Percentiles rank a stretch among this genome's conserved stretches.
Evolutionary conservation across 2,888 invertebrate genomes (phyloP).

Genomic region (Meteorus cinctellus): DNA sequence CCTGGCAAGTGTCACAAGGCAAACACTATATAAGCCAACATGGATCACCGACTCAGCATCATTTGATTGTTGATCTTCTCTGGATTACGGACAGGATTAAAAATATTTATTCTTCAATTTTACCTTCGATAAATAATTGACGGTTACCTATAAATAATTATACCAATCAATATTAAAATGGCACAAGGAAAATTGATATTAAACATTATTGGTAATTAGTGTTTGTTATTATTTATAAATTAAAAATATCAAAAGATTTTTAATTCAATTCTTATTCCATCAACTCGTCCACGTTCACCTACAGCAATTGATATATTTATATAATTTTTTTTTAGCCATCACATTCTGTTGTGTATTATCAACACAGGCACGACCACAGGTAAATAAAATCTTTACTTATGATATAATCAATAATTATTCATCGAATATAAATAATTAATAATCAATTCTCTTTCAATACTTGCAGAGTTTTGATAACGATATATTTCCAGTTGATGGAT

Average conservation of each 20-base stretch:
- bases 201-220: constrained; percentile 4
- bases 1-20: constrained; percentile 20
- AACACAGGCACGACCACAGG: constrained; percentile 33
- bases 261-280: background rate
- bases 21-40: constrained; percentile 48
- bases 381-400: constrained; percentile 10
- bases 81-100: constrained; percentile 22
- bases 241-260: background rate
- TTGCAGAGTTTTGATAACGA: constrained; percentile 24
- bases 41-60: constrained; percentile 35
- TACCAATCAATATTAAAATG: constrained; percentile 10
- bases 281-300: background rate
- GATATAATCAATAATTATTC: background rate
- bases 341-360: background rate
- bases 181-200: background rate
- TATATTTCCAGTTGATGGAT: constrained; percentile 51
- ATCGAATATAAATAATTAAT: background rate
- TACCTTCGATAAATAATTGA: background rate
- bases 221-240: background rate
- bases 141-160: background rate
- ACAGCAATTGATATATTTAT: background rate
- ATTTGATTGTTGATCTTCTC: constrained; percentile 42
- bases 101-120: background rate
- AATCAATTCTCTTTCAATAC: background rate
- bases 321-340: constrained; percentile 13